Conservation (phyloP, 1,140 invertebrate genomes). For the Drosophila pruinosa region DNA sequence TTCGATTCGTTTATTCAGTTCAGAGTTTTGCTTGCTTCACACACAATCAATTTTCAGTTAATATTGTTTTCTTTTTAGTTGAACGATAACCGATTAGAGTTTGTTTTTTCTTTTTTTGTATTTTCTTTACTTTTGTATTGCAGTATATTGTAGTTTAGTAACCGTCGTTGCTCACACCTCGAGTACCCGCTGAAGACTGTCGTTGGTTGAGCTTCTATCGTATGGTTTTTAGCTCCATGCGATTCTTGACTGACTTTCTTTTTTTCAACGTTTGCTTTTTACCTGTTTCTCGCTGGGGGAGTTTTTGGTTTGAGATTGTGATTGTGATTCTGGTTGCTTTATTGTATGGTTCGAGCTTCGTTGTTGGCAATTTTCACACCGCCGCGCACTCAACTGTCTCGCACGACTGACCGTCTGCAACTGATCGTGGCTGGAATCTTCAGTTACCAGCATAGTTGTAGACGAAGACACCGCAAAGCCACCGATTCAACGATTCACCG, state of each 20-base stretch:
- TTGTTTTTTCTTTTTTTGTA: slow-evolving; percentile 3
- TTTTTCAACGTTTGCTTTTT: slow-evolving; percentile 42
- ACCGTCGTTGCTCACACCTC: slow-evolving; percentile 68
- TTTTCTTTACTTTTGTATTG: slow-evolving; percentile 14
- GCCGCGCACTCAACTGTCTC: slow-evolving; percentile 81
- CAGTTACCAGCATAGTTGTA: slow-evolving; percentile 77
- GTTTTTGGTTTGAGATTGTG: slow-evolving; percentile 33
- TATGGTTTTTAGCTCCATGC: slow-evolving; percentile 67
- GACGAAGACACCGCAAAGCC: slow-evolving; percentile 9
- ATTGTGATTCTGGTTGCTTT: slow-evolving; percentile 41
- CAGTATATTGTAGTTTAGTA: slow-evolving; percentile 35
- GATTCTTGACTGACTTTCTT: slow-evolving; percentile 62
- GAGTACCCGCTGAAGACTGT: slow-evolving; percentile 74
- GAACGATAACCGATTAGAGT: slow-evolving; percentile 50
- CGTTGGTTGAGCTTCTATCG: slow-evolving; percentile 69
- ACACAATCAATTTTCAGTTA: slow-evolving; percentile 27
- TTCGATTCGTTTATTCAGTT: slow-evolving; percentile 14
- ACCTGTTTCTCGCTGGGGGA: slow-evolving; percentile 51
- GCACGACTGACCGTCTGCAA: slow-evolving; percentile 82
- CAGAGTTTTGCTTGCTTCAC: slow-evolving; percentile 17
- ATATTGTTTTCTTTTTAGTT: slow-evolving; percentile 3
- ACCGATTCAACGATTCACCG: no score
- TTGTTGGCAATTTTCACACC: slow-evolving; percentile 64
- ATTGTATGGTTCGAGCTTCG: slow-evolving; percentile 53
- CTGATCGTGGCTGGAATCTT: slow-evolving; percentile 74